Conservation (phyloP, 2,113 vertebrate genomes). For the Brienomyrus longianalis region DNA sequence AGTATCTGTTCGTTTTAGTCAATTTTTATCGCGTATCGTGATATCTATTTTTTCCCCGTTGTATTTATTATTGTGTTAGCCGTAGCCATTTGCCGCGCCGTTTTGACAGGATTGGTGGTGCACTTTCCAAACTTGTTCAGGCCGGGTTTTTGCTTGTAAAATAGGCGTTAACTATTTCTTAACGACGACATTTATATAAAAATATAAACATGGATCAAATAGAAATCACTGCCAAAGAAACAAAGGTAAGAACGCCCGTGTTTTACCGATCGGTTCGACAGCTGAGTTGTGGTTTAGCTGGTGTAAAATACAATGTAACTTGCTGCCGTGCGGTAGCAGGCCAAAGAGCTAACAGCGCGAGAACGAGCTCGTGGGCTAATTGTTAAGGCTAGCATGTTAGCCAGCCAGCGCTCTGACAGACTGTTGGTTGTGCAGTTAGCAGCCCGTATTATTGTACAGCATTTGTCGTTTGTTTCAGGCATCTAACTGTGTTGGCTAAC, state of each 20-base stretch:
- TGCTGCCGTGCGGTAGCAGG: neutral
- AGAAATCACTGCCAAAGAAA: conserved; percentile 45
- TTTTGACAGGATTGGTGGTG: neutral
- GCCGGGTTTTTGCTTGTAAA: neutral
- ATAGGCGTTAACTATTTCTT: neutral
- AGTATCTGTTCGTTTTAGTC: conserved; percentile 9
- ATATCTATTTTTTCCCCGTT: neutral
- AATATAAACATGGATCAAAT: conserved; percentile 57
- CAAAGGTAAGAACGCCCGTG: conserved; percentile 43
- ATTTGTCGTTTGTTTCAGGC: neutral
- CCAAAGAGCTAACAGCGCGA: neutral
- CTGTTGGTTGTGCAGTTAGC: neutral
- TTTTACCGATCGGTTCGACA: neutral
- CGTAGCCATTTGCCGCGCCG: neutral
- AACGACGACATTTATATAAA: neutral
- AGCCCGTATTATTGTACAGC: neutral
- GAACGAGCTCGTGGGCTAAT: neutral
- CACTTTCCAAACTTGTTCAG: neutral
- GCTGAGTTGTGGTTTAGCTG: neutral
- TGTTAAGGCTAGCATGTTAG: neutral
- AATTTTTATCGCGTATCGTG: conserved; percentile 13
- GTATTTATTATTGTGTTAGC: neutral
- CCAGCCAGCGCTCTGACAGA: neutral
- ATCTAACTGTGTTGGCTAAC: neutral
- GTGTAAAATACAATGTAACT: neutral